Percentiles rank a stretch among this genome's conserved stretches.
These are phyloP conservation scores for Ammodytes dubius DNA, from an alignment of 2,113 vertebrate genomes.

Conservation along the genomic window DNA sequence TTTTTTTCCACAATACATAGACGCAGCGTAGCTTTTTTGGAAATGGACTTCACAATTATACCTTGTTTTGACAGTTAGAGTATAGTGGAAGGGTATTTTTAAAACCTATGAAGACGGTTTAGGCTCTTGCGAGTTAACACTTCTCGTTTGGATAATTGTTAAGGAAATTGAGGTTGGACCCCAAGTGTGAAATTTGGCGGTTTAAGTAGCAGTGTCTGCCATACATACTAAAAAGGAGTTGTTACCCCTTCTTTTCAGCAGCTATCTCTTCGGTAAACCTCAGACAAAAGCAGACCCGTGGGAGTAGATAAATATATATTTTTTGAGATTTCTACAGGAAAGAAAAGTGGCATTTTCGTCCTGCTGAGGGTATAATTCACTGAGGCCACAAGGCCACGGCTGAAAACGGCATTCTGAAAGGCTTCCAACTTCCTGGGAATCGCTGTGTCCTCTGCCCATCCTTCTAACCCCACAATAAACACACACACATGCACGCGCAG, in stretches of 20 bases:
- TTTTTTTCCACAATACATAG: slow-evolving; percentile 22
- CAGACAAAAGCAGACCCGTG: slow-evolving; percentile 17
- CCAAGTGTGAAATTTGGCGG: slow-evolving; percentile 53
- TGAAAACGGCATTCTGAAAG: slow-evolving; percentile 57
- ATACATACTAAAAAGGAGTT: slow-evolving; percentile 39
- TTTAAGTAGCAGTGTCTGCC: slow-evolving; percentile 32
- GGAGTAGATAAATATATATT: slow-evolving; percentile 33
- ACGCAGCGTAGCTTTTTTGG: not conserved
- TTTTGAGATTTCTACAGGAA: slow-evolving; percentile 40
- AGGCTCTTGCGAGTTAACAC: slow-evolving; percentile 37
- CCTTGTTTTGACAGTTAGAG: slow-evolving; percentile 27
- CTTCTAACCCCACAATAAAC: not conserved
- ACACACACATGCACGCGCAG: not conserved
- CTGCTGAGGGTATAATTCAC: slow-evolving; percentile 45
- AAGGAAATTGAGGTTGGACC: slow-evolving; percentile 54
- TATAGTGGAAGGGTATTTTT: slow-evolving; percentile 34
- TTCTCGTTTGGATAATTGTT: slow-evolving; percentile 68
- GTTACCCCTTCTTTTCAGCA: slow-evolving; percentile 12
- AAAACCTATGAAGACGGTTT: not conserved
- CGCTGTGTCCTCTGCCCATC: not conserved
- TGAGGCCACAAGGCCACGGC: slow-evolving; percentile 33
- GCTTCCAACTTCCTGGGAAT: slow-evolving; percentile 36
- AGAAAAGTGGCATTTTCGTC: slow-evolving; percentile 37
- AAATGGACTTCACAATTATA: slow-evolving; percentile 27
- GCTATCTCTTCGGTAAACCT: slow-evolving; percentile 4